These are phyloP conservation scores for Cephalopholis sonnerati DNA, from an alignment of 2,113 vertebrate species.

Conservation along the genomic window DNA sequence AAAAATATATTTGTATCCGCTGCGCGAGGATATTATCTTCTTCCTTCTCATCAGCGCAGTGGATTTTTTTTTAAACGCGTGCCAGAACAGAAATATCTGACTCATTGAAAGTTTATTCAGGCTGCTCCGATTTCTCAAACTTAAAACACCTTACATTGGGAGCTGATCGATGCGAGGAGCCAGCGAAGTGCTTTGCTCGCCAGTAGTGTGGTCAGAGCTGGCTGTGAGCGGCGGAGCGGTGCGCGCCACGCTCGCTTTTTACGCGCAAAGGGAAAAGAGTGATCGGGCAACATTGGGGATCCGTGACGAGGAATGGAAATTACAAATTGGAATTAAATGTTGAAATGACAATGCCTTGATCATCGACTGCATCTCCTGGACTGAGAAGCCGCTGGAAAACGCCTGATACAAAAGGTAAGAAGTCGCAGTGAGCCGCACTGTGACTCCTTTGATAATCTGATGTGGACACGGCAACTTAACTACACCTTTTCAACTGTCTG, in stretches of 20 bases:
- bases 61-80: not conserved
- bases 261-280: conserved; percentile 10
- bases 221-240: conserved; percentile 2
- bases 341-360: conserved; percentile 30
- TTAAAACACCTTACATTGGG: conserved; percentile 8
- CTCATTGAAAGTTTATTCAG: not conserved
- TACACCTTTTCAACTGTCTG: not conserved
- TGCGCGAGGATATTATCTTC: not conserved
- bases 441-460: not conserved
- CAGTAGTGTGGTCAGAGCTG: not conserved
- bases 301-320: conserved; percentile 28
- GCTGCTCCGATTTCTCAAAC: not conserved
- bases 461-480: not conserved
- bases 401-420: conserved; percentile 60
- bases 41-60: not conserved
- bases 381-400: not conserved
- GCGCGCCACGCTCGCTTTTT: conserved; percentile 16
- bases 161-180: conserved; percentile 1
- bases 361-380: conserved; percentile 21
- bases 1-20: not conserved
- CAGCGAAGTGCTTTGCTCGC: not conserved
- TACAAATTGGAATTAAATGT: conserved; percentile 40
- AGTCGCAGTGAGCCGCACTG: conserved; percentile 16
- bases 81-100: not conserved
- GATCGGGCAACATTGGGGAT: not conserved